Conservation (phyloP, 2,113 vertebrate species). For the Paratilapia polleni region DNA sequence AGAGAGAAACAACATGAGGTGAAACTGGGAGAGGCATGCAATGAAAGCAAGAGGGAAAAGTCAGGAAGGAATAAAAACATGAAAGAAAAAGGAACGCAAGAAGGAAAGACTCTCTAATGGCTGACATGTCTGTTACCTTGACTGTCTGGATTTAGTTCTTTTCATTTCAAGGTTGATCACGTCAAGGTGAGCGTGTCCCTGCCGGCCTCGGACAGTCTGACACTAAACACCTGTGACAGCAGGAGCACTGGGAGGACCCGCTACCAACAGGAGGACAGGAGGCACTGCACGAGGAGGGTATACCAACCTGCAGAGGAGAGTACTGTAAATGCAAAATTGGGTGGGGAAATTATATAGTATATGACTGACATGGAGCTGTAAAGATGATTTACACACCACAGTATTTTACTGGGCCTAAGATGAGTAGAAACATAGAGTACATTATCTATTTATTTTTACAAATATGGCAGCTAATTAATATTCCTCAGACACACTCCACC, state of each 20-base stretch:
- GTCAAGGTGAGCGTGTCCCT: constrained; percentile 65
- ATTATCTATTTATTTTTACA: background rate
- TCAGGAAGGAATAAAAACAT: background rate
- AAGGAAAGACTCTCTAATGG: constrained; percentile 15
- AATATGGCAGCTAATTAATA: background rate
- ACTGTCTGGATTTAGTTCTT: constrained; percentile 44
- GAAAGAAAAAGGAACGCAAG: background rate
- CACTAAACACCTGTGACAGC: constrained; percentile 64
- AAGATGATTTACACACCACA: background rate
- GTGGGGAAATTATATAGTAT: background rate
- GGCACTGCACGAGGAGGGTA: background rate
- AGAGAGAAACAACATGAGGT: no score
- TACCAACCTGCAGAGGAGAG: background rate
- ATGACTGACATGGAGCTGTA: background rate
- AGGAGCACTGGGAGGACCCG: constrained; percentile 66
- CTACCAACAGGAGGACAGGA: constrained; percentile 20
- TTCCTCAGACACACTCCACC: background rate
- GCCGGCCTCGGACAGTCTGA: constrained; percentile 21
- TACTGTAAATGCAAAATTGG: background rate
- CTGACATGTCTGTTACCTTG: constrained; percentile 22
- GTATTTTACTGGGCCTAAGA: no score
- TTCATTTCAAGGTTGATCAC: constrained; percentile 56
- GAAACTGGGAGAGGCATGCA: background rate
- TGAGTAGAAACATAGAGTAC: background rate
- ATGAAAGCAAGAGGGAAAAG: background rate